These are phyloP conservation scores for Chelon labrosus DNA, from an alignment of 2,797 vertebrate species.

Conservation along the genomic window DNA sequence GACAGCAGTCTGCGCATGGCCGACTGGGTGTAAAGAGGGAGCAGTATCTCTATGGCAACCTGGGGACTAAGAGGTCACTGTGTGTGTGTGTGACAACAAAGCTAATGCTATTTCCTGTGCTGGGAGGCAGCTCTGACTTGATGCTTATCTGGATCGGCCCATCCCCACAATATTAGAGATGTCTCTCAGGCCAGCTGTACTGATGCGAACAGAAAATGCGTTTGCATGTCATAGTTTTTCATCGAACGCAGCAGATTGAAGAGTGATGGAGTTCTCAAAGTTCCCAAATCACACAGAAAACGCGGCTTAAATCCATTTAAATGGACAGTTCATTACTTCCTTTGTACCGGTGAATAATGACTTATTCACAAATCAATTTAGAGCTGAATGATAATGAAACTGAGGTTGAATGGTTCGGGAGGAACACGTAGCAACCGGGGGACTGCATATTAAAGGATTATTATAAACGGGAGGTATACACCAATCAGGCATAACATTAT, in stretches of 20 bases:
- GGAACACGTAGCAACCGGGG: not conserved
- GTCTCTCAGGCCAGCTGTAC: not conserved
- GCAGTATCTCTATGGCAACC: slow-evolving; percentile 78
- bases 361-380: not conserved
- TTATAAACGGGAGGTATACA: not conserved
- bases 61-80: slow-evolving; percentile 64
- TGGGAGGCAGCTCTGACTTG: slow-evolving; percentile 69
- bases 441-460: not conserved
- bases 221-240: slow-evolving; percentile 2
- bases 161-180: slow-evolving; percentile 32
- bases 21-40: slow-evolving; percentile 39
- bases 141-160: slow-evolving; percentile 71
- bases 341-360: not conserved
- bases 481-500: no score
- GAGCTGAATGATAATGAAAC: not conserved
- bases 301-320: not conserved
- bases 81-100: slow-evolving; percentile 48
- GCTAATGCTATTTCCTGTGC: slow-evolving; percentile 82
- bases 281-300: not conserved
- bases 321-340: not conserved
- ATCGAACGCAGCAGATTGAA: not conserved
- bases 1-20: not conserved
- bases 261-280: no score
- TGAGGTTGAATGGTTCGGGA: not conserved
- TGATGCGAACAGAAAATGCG: slow-evolving; percentile 6